Conservation (phyloP, 2,113 vertebrate genomes). For the Laticauda colubrina region DNA sequence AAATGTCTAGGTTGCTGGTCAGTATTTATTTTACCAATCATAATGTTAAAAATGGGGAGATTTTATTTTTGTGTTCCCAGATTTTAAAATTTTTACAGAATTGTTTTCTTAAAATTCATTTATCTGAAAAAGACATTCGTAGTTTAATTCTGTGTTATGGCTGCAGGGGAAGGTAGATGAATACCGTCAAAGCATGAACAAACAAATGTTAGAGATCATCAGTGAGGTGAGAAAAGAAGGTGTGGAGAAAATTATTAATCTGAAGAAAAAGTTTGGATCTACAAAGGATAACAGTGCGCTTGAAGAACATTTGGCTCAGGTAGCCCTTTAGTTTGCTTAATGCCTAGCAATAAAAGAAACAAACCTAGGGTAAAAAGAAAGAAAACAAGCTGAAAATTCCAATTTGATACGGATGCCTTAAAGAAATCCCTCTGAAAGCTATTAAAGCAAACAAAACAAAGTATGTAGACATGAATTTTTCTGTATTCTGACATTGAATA, state of each 20-base stretch:
- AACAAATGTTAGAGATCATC: conserved; percentile 67
- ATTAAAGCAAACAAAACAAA: background rate
- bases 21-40: background rate
- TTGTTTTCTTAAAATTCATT: background rate
- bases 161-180: conserved; percentile 71
- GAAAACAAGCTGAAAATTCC: background rate
- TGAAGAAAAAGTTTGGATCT: conserved; percentile 71
- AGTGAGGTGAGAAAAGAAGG: conserved; percentile 65
- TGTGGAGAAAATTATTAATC: conserved; percentile 59
- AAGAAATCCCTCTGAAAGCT: background rate
- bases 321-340: background rate
- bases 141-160: conserved; percentile 6
- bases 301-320: conserved; percentile 60
- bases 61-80: background rate
- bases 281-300: conserved; percentile 53
- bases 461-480: background rate
- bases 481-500: background rate
- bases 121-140: background rate
- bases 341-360: background rate
- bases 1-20: background rate
- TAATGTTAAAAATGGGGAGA: background rate
- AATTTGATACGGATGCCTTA: background rate
- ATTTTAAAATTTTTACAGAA: background rate
- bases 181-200: conserved; percentile 64
- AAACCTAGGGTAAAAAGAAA: background rate